phyloP scores from a whole-genome alignment of 1,140 invertebrate species.

The Hycleus phaleratus region DNA sequence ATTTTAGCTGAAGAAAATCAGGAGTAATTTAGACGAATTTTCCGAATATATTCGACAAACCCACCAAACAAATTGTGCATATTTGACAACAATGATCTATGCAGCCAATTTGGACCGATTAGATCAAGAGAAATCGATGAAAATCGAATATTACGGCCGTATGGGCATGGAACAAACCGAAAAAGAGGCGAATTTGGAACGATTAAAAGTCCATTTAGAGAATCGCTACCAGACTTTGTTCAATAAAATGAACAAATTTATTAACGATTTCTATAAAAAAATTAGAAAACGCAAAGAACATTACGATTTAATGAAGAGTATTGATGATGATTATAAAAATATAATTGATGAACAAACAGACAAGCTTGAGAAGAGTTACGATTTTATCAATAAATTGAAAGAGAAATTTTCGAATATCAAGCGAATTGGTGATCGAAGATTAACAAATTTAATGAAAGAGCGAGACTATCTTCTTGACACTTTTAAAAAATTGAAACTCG shows the following conservation, averaged over 20 bases:
- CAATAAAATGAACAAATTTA: slow-evolving; percentile 18
- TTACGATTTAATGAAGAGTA: slow-evolving; percentile 19
- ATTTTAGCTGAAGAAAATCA: too few species aligned
- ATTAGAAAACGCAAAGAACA: slow-evolving; percentile 22
- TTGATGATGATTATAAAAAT: slow-evolving; percentile 26
- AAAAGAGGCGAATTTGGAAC: slow-evolving; percentile 22
- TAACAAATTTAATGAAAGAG: slow-evolving; percentile 19
- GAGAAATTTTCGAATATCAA: slow-evolving; percentile 18
- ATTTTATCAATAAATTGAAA: slow-evolving; percentile 21
- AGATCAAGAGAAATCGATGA: slow-evolving; percentile 23
- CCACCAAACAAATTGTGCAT: slow-evolving; percentile 17
- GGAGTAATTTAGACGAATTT: too few species aligned
- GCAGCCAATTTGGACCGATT: slow-evolving; percentile 25
- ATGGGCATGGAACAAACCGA: slow-evolving; percentile 28
- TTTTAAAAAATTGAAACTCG: slow-evolving; percentile 24
- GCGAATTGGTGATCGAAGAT: slow-evolving; percentile 14
- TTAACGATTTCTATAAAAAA: slow-evolving; percentile 19
- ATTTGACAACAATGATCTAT: slow-evolving; percentile 32
- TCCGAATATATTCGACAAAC: too few species aligned
- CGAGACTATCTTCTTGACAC: slow-evolving; percentile 22
- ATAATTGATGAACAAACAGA: slow-evolving; percentile 21
- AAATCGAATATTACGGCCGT: slow-evolving; percentile 31
- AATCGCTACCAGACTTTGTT: slow-evolving; percentile 20
- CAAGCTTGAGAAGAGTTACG: slow-evolving; percentile 18
- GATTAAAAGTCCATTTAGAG: slow-evolving; percentile 22